phyloP scores from a whole-genome alignment of 2,888 invertebrate genomes.

The Hypselothyrea guttata region DNA sequence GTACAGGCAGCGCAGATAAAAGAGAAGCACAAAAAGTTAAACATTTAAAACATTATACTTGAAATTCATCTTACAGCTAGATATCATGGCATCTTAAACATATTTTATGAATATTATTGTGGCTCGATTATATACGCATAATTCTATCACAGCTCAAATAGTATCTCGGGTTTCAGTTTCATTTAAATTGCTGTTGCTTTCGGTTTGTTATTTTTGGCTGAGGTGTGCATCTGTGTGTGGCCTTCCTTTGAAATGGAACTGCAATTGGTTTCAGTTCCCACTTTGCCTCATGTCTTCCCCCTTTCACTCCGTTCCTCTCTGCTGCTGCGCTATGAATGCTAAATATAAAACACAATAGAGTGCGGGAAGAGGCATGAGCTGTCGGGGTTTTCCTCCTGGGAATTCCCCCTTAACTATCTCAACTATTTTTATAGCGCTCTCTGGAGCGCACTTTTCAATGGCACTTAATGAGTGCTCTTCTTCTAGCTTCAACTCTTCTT shows the following conservation, averaged over 20 bases:
- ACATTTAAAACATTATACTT: constrained; percentile 39
- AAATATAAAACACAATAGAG: constrained; percentile 27
- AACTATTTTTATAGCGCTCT: constrained; percentile 48
- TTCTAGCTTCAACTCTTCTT: too few relatives aligned
- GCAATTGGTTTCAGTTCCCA: constrained; percentile 44
- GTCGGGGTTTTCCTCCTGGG: constrained; percentile 35
- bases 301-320: neutral
- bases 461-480: constrained; percentile 49
- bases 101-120: constrained; percentile 14
- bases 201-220: constrained; percentile 36
- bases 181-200: constrained; percentile 27
- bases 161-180: constrained; percentile 62
- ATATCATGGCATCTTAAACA: constrained; percentile 15
- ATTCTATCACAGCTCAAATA: constrained; percentile 33
- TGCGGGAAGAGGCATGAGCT: neutral
- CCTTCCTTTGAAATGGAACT: constrained; percentile 23
- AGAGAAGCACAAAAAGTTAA: constrained; percentile 66
- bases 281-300: constrained; percentile 32
- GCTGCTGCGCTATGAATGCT: constrained; percentile 12
- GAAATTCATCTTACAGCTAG: constrained; percentile 23
- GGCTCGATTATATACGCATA: constrained; percentile 27
- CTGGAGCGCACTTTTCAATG: constrained; percentile 46
- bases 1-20: constrained; percentile 42
- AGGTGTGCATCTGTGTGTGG: constrained; percentile 9
- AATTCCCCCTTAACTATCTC: constrained; percentile 42